phyloP scores from a whole-genome alignment of 2,888 invertebrate species.

The Tetramorium bicarinatum region DNA sequence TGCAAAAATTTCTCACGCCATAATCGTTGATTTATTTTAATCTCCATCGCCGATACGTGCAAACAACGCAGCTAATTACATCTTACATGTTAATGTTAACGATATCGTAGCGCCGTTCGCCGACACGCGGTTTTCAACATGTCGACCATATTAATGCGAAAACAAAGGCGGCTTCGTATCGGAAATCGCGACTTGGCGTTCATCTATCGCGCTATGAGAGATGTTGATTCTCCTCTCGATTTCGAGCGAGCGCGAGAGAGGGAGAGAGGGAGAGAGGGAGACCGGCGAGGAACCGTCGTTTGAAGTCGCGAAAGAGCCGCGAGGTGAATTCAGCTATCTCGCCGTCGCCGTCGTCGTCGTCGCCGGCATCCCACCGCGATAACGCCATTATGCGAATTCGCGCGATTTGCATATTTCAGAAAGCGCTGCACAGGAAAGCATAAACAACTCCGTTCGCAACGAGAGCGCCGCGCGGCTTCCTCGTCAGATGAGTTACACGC shows the following conservation, averaged over 20 bases:
- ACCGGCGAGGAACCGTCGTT: slow-evolving; percentile 61
- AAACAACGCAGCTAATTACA: neutral
- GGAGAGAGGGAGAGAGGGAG: slow-evolving; percentile 33
- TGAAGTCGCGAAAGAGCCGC: slow-evolving; percentile 69
- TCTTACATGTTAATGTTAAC: slow-evolving; percentile 22
- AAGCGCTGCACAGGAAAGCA: slow-evolving; percentile 85
- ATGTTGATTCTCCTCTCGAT: slow-evolving; percentile 59
- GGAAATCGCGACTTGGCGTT: slow-evolving; percentile 8
- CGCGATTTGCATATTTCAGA: slow-evolving; percentile 86
- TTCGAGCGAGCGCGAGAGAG: slow-evolving; percentile 61
- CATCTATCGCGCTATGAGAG: slow-evolving; percentile 46
- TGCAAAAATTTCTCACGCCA: neutral
- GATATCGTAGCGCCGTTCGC: neutral
- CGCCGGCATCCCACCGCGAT: slow-evolving; percentile 81
- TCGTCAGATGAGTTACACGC: slow-evolving; percentile 85
- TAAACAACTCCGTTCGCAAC: slow-evolving; percentile 84
- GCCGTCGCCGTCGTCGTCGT: slow-evolving; percentile 68
- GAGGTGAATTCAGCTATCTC: slow-evolving; percentile 72
- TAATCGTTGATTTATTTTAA: neutral
- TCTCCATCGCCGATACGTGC: neutral
- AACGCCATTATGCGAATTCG: slow-evolving; percentile 85
- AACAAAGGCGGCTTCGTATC: neutral
- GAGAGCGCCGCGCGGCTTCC: slow-evolving; percentile 80
- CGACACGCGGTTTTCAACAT: neutral
- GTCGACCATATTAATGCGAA: slow-evolving; percentile 27